These are phyloP conservation scores for Stigmatopora nigra DNA, from an alignment of 2,113 vertebrate species.

Conservation along the genomic window DNA sequence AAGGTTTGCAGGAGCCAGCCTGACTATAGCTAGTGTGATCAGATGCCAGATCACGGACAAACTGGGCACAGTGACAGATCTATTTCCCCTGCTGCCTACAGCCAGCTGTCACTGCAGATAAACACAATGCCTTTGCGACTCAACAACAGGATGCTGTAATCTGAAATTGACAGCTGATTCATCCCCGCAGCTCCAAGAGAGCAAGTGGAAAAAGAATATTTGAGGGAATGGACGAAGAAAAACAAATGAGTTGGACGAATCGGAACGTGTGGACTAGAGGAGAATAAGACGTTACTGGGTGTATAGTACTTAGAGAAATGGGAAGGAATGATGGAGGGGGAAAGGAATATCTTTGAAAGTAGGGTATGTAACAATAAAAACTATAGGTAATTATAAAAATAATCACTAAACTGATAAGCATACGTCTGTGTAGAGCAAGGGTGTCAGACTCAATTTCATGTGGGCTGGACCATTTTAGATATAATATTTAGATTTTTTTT, in stretches of 20 bases:
- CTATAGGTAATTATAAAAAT: not conserved
- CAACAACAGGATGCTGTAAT: constrained; percentile 51
- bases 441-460: too few relatives aligned
- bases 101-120: constrained; percentile 61
- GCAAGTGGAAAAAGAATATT: constrained; percentile 27
- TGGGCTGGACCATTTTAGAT: too few relatives aligned
- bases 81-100: constrained; percentile 49
- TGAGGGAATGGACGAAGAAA: constrained; percentile 47
- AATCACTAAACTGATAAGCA: not conserved
- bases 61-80: constrained; percentile 58
- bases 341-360: not conserved
- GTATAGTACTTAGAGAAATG: not conserved
- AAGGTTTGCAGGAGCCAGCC: constrained; percentile 24
- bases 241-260: constrained; percentile 24
- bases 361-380: not conserved
- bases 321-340: not conserved
- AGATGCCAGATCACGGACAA: constrained; percentile 53
- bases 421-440: not conserved
- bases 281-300: constrained; percentile 1
- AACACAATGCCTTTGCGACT: constrained; percentile 53
- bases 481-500: too few relatives aligned
- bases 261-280: constrained; percentile 20
- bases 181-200: constrained; percentile 39
- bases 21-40: constrained; percentile 50
- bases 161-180: constrained; percentile 58